phyloP scores from a whole-genome alignment of 2,113 vertebrate species.

The Nesogale talazaci region DNA sequence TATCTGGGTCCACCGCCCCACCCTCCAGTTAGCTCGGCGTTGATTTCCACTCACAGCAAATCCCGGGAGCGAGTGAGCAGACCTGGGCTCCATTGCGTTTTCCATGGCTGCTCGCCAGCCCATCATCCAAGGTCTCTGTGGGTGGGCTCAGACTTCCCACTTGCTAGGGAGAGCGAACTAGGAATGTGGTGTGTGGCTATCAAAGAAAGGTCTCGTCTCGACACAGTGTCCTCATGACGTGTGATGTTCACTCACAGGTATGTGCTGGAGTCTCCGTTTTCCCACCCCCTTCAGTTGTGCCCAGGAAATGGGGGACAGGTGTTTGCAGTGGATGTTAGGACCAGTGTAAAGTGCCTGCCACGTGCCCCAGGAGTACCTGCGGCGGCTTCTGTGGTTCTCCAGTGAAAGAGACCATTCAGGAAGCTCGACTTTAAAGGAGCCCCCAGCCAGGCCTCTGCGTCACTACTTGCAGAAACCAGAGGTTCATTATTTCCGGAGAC shows the following conservation, averaged over 20 bases:
- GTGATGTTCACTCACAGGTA: neutral
- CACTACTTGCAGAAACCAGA: neutral
- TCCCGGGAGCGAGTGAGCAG: too few relatives aligned
- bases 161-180: neutral
- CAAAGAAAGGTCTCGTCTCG: neutral
- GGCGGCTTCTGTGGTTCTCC: neutral
- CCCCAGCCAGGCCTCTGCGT: constrained; percentile 27
- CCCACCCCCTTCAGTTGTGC: neutral
- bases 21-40: too few relatives aligned
- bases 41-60: too few relatives aligned
- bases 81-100: neutral
- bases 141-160: neutral
- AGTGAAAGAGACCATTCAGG: neutral
- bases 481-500: constrained; percentile 27
- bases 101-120: neutral
- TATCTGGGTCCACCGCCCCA: too few relatives aligned
- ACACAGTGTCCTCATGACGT: neutral
- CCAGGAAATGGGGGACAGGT: neutral
- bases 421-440: neutral
- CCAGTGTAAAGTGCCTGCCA: neutral
- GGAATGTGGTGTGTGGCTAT: neutral
- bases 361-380: neutral
- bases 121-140: neutral
- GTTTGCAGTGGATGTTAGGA: neutral
- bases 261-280: neutral